phyloP scores from a whole-genome alignment of 2,888 invertebrate genomes.

The Phorcus lineatus region DNA sequence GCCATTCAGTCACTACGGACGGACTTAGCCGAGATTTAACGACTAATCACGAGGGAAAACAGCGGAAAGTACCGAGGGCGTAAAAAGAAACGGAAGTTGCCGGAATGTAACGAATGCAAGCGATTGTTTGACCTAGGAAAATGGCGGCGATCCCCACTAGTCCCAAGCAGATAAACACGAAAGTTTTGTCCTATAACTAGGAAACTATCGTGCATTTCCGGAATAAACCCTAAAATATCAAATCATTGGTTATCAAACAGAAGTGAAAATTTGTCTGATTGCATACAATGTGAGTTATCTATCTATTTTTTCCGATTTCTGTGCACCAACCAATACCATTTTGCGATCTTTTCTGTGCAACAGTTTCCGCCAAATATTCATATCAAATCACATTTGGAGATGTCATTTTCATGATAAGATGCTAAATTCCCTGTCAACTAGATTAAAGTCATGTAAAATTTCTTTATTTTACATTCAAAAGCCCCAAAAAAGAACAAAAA shows the following conservation, averaged over 20 bases:
- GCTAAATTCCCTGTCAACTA: too few species aligned
- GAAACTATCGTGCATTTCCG: not conserved
- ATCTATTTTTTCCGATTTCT: not conserved
- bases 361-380: slow-evolving; percentile 23
- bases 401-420: too few species aligned
- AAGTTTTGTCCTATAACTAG: slow-evolving; percentile 11
- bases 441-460: too few species aligned
- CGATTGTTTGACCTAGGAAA: slow-evolving; percentile 24
- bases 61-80: slow-evolving; percentile 34
- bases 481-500: too few species aligned
- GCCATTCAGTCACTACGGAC: slow-evolving; percentile 63
- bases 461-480: too few species aligned
- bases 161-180: slow-evolving; percentile 18
- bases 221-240: not conserved
- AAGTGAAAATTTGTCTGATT: not conserved
- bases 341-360: slow-evolving; percentile 15
- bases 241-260: not conserved
- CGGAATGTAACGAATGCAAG: slow-evolving; percentile 23
- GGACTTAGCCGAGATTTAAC: slow-evolving; percentile 41
- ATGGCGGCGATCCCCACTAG: slow-evolving; percentile 3
- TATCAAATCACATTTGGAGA: not conserved
- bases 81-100: slow-evolving; percentile 39
- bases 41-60: slow-evolving; percentile 35
- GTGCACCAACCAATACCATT: not conserved
- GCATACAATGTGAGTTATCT: not conserved